Conservation (phyloP, 2,888 invertebrate genomes). For the Macaria notata region DNA sequence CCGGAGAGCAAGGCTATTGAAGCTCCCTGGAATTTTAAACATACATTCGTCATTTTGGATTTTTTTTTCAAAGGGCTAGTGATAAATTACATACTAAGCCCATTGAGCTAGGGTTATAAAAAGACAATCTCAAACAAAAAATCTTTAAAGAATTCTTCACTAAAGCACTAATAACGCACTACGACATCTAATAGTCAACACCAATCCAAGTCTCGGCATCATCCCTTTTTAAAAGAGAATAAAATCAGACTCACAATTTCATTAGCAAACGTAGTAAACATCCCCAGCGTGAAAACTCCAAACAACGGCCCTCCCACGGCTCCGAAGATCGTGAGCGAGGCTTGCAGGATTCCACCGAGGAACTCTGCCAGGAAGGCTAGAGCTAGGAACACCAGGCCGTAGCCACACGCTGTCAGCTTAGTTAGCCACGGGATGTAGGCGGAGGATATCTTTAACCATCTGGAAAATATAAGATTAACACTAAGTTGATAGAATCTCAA, state of each 20-base stretch:
- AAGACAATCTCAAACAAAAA: too few species aligned
- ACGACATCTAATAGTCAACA: too few species aligned
- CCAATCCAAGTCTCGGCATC: too few species aligned
- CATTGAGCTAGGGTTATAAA: too few species aligned
- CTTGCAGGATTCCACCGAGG: slow-evolving; percentile 93
- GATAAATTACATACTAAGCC: too few species aligned
- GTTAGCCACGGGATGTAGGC: slow-evolving; percentile 77
- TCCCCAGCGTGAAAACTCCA: slow-evolving; percentile 92
- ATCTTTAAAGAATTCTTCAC: too few species aligned
- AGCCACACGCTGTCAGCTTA: slow-evolving; percentile 86
- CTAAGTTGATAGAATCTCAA: too few species aligned
- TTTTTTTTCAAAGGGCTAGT: too few species aligned
- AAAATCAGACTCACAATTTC: slow-evolving; percentile 75
- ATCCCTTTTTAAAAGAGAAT: too few species aligned
- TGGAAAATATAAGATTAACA: slow-evolving; percentile 29
- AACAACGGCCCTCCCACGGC: slow-evolving; percentile 94
- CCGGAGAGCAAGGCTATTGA: slow-evolving; percentile 85
- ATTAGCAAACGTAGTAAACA: slow-evolving; percentile 89
- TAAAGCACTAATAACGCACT: too few species aligned
- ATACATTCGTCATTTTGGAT: too few species aligned
- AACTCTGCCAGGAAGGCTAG: slow-evolving; percentile 92
- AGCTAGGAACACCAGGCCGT: slow-evolving; percentile 89
- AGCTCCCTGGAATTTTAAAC: slow-evolving; percentile 82
- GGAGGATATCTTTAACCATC: slow-evolving; percentile 59
- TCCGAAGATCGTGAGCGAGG: slow-evolving; percentile 92